Percentiles rank a stretch among this genome's conserved stretches.
Evolutionary conservation across 2,888 invertebrate species (phyloP).

Genomic region (Electrophaes corylata): DNA sequence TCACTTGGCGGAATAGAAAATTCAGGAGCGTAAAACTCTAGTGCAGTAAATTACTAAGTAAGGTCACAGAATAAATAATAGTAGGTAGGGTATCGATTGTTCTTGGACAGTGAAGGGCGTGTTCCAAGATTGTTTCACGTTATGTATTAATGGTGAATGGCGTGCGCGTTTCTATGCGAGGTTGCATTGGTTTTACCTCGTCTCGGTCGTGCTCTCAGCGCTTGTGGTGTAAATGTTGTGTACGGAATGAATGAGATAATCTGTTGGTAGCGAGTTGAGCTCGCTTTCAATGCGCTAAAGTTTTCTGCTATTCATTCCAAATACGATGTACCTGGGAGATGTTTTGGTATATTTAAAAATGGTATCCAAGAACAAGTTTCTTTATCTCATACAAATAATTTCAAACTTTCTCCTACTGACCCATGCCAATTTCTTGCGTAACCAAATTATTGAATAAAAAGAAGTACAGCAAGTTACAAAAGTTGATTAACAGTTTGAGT

Average conservation of each 20-base stretch:
- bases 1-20: slow-evolving; percentile 48
- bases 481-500: too few relatives aligned
- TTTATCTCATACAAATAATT: too few relatives aligned
- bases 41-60: slow-evolving; percentile 64
- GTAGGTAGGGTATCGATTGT: slow-evolving; percentile 59
- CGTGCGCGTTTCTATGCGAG: slow-evolving; percentile 13
- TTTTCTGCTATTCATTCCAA: neutral
- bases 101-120: slow-evolving; percentile 58
- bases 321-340: neutral
- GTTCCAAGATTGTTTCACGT: slow-evolving; percentile 61
- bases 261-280: slow-evolving; percentile 7
- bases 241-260: slow-evolving; percentile 16
- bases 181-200: slow-evolving; percentile 11
- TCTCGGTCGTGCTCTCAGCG: slow-evolving; percentile 6
- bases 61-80: slow-evolving; percentile 26
- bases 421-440: too few relatives aligned
- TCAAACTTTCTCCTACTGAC: too few relatives aligned
- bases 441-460: too few relatives aligned
- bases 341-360: too few relatives aligned
- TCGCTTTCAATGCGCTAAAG: neutral
- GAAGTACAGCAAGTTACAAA: too few relatives aligned
- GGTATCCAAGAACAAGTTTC: too few relatives aligned
- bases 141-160: slow-evolving; percentile 61
- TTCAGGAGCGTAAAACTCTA: slow-evolving; percentile 53
- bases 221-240: slow-evolving; percentile 17